These are phyloP conservation scores for Pithecia hirsuta DNA, from an alignment of 2,797 vertebrate species.

Conservation along the genomic window DNA sequence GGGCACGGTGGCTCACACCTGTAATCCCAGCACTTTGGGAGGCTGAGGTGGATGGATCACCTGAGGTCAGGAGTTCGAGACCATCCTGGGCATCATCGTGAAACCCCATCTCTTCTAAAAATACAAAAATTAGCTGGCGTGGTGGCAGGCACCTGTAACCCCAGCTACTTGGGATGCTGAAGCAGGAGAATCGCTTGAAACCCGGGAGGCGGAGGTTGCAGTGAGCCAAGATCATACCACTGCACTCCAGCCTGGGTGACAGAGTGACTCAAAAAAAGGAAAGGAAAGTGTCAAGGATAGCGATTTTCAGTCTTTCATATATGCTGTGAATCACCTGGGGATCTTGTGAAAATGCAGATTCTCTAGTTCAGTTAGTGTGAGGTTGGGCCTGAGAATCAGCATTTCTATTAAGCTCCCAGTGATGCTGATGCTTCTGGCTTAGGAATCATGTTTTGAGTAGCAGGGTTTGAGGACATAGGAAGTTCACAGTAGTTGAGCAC, in stretches of 20 bases:
- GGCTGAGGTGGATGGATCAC: not conserved
- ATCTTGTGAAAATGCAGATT: not conserved
- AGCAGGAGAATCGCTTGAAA: not conserved
- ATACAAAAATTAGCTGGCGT: not conserved
- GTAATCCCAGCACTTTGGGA: not conserved
- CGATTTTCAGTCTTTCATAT: not conserved
- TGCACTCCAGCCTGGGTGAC: not conserved
- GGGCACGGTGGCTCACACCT: not conserved
- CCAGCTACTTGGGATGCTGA: not conserved
- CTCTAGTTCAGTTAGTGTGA: not conserved
- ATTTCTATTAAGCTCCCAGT: not conserved
- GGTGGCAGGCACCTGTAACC: not conserved
- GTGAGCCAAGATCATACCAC: not conserved
- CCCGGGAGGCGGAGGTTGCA: not conserved
- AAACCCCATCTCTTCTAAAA: not conserved
- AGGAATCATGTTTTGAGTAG: not conserved
- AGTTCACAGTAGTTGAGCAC: not conserved
- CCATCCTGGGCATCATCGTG: not conserved
- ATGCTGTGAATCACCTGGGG: not conserved
- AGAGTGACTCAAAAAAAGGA: not conserved
- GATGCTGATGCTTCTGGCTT: not conserved
- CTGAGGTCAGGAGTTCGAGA: not conserved
- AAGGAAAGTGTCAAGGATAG: not conserved
- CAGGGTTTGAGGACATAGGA: not conserved
- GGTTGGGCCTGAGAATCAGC: not conserved